Evolutionary conservation across 2,797 vertebrate species (phyloP), one percentile per base, ranked within the genome.

Genomic region (Falco concolor): DNA sequence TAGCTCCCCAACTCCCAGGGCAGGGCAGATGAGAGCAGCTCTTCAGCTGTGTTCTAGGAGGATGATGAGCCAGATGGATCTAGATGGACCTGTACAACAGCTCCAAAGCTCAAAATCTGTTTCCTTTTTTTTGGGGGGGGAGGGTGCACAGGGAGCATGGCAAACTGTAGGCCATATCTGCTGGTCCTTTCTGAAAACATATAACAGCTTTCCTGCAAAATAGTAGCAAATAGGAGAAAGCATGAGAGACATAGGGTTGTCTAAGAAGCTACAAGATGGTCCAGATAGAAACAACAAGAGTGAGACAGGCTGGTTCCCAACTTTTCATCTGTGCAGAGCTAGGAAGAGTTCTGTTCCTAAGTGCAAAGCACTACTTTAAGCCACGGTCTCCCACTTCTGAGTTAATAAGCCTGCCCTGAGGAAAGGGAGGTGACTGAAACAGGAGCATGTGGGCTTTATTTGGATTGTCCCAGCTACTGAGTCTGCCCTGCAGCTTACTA

Each of bases 401-500:
- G 36, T 89, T 89, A 93, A 40, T 82, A 96, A 82, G 34, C 52
- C 81, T 89, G 60, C 74, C 93, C 52, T 10, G 20, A 90, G 74
- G 80, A 96, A 93, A 77, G 50, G 56, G 68, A 93, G 90, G 60
- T 92, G 69, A 47, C 60, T 76, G 36, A 63, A 95, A 72, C 6
- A 5, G 68, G 42, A 93, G 42, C 36, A 57, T 80, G 75, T 75
- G 81, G 76, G 42, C 90, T 95, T 95, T 94, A 70, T 93, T 90
- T 94, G 93, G 53, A 56, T 85, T 94, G 88, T 90, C 80, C 70
- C 68, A 84, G 88, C 91, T 95, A 84, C 90, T 57, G 87, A 84
- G 56, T 47, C 49, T 95, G 81, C 68, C 59, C 64, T 94, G 61
- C 44, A 93, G 88, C 53, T 85, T 92, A 59, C 8, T 57, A 47